phyloP scores from a whole-genome alignment of 2,888 invertebrate species.

The Hirtodrosophila cameraria region DNA sequence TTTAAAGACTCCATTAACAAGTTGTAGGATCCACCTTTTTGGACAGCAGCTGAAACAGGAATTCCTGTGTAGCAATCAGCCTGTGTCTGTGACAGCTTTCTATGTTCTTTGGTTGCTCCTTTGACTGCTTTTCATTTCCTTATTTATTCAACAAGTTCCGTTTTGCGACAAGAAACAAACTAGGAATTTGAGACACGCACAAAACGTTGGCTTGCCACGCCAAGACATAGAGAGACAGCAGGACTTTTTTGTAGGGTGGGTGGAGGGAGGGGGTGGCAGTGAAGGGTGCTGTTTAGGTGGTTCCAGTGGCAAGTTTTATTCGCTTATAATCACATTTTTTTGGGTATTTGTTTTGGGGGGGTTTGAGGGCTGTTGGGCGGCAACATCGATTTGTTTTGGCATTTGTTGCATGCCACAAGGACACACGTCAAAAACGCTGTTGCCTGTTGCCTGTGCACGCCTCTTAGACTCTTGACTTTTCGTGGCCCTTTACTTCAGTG shows the following conservation, averaged over 20 bases:
- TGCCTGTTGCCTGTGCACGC: not conserved
- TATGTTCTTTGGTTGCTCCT: constrained; percentile 35
- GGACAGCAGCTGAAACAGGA: constrained; percentile 36
- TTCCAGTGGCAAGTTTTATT: constrained; percentile 57
- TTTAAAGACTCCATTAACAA: constrained; percentile 30
- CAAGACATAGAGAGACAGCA: constrained; percentile 24
- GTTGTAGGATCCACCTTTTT: not conserved
- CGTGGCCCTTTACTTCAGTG: constrained; percentile 57
- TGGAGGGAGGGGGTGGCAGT: no score
- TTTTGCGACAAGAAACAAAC: constrained; percentile 15
- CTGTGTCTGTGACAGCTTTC: constrained; percentile 56
- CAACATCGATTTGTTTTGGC: constrained; percentile 71
- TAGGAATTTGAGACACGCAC: constrained; percentile 49
- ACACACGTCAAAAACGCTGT: constrained; percentile 25
- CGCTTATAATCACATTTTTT: constrained; percentile 70
- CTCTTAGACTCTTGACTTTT: constrained; percentile 47
- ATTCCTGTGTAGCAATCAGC: constrained; percentile 68
- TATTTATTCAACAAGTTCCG: constrained; percentile 77
- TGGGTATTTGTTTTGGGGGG: constrained; percentile 32
- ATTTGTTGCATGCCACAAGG: constrained; percentile 70
- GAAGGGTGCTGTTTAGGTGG: not conserved
- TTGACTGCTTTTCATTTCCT: constrained; percentile 65
- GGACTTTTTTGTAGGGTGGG: not conserved
- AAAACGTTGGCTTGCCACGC: constrained; percentile 32
- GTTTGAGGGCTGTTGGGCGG: not conserved